A percentile compares a stretch with the other conserved stretches of the same genome.
phyloP scores from a whole-genome alignment of 30 jellyfish, hydroid and myxozoan genomes.

The Haliclystus octoradiatus region DNA sequence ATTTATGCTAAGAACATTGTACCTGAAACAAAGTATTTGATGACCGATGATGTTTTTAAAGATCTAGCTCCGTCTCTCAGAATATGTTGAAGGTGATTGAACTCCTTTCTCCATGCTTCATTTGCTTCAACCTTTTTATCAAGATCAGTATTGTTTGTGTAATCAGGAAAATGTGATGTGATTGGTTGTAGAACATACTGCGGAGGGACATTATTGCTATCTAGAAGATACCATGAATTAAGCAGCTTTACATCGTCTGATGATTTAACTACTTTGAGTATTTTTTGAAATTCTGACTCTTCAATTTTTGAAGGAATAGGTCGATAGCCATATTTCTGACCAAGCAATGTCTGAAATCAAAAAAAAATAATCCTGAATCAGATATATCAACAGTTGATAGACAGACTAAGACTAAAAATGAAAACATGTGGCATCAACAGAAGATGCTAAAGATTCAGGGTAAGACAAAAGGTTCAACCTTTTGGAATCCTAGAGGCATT shows the following conservation, averaged over 20 bases:
- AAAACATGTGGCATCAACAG: background rate
- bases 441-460: background rate
- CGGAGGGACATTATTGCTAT: slow-evolving; percentile 43
- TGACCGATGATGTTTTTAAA: slow-evolving; percentile 19
- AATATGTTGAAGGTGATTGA: slow-evolving; percentile 15
- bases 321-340: slow-evolving; percentile 64
- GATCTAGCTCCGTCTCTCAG: slow-evolving; percentile 34
- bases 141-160: slow-evolving; percentile 22
- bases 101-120: slow-evolving; percentile 22
- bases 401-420: background rate
- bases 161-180: slow-evolving; percentile 51
- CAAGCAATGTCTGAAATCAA: slow-evolving; percentile 31
- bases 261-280: background rate
- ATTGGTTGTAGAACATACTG: slow-evolving; percentile 67
- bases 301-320: slow-evolving; percentile 57
- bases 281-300: slow-evolving; percentile 16
- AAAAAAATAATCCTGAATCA: too few relatives aligned
- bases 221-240: slow-evolving; percentile 44
- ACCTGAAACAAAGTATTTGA: slow-evolving; percentile 56
- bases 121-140: slow-evolving; percentile 14
- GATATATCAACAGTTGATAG: background rate
- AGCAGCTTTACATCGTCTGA: slow-evolving; percentile 17
- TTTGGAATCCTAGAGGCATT: too few relatives aligned
- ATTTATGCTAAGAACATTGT: too few relatives aligned
- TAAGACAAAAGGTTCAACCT: too few relatives aligned